Evolutionary conservation across 2,797 vertebrate genomes (phyloP), one percentile per base, ranked within the genome.

Genomic region (Betta splendens): DNA sequence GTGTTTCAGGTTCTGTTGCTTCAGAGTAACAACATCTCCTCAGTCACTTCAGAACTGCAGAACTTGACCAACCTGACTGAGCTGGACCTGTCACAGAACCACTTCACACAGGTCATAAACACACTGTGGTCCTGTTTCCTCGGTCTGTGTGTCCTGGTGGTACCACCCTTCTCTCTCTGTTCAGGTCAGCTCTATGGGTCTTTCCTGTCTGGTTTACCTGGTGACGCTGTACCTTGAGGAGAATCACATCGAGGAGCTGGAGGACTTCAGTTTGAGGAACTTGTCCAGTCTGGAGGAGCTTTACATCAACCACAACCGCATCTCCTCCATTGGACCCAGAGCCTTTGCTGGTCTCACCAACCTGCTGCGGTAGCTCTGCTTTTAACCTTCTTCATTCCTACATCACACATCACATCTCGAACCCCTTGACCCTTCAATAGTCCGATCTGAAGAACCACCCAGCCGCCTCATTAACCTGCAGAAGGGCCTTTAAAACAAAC

Each of bases 151-250:
- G 35, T 17, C 15, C 16, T 23, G 8, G n/a, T n/a, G n/a, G n/a
- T n/a, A 29, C 17, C 13, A 31, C 5, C 3, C 36, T 28, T 15
- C 9, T 6, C 7, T 37, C 28, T 59, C 7, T 40, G 7, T 53
- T 18, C 56, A 88, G 86, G 83, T 88, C 42, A 57, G 63, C 22
- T 78, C 78, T 1, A 83, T 92, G 54, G 91, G 91, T 3, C 75
- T 94, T 25, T 87, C 76, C 20, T 91, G 92, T 62, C 85, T 93
- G 57, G 82, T 71, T 12, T 89, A 61, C 50, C 80, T 94, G 54
- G 92, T 94, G 50, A 94, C 93, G 5, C 87, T 94, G 47, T 94
- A 94, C 80, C 77, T 94, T 35, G 93, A 94, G 77, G 93, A 94
- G 79, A 94, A 94, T 79, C 89, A 77, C 43, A 89, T 94, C 9